These are phyloP conservation scores for Avahi laniger DNA, from an alignment of 2,797 vertebrate species.

Conservation along the genomic window DNA sequence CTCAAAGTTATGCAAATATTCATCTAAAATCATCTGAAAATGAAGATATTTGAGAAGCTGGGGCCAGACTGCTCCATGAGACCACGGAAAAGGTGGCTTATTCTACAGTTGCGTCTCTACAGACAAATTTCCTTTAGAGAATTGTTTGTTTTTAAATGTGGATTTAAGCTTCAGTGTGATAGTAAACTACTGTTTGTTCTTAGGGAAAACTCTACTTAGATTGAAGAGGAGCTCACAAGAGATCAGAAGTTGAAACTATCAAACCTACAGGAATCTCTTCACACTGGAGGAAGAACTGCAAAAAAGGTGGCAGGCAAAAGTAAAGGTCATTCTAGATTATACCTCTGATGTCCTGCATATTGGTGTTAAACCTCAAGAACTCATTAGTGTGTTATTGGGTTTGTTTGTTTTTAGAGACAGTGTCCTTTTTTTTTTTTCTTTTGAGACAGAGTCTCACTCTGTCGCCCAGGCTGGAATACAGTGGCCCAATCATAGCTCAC, in stretches of 20 bases:
- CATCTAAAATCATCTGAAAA: constrained; percentile 31
- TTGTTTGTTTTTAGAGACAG: too few species aligned
- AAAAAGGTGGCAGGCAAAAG: background rate
- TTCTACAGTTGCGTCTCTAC: background rate
- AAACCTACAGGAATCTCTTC: background rate
- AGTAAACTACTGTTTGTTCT: background rate
- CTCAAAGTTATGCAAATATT: background rate
- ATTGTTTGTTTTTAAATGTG: background rate
- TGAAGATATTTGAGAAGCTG: constrained; percentile 19
- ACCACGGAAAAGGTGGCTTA: background rate
- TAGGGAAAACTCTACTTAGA: background rate
- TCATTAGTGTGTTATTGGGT: background rate
- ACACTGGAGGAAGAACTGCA: background rate
- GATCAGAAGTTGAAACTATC: background rate
- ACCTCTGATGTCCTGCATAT: background rate
- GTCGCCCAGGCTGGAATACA: too few species aligned
- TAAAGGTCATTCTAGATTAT: background rate
- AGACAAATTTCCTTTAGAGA: constrained; percentile 5
- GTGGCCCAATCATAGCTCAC: too few species aligned
- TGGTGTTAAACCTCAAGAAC: background rate
- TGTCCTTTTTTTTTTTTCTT: too few species aligned
- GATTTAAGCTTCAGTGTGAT: background rate
- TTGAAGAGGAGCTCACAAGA: background rate
- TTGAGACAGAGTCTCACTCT: too few species aligned
- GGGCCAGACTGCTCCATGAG: background rate